phyloP scores from a whole-genome alignment of 2,113 vertebrate genomes.

The Agapornis roseicollis region DNA sequence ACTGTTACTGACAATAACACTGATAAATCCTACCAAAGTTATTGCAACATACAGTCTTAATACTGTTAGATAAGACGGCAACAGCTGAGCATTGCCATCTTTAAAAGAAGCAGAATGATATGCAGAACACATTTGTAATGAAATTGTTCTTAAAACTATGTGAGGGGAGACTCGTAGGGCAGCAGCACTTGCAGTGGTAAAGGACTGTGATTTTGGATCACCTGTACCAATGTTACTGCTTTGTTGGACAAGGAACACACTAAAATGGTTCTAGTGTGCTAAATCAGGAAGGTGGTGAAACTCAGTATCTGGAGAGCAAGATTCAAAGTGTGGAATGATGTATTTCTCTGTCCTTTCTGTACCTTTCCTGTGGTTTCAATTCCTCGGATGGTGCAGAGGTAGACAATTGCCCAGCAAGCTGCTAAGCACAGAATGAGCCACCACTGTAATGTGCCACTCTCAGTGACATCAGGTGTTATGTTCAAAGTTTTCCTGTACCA shows the following conservation, averaged over 20 bases:
- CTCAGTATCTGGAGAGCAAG: not conserved
- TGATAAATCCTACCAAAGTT: not conserved
- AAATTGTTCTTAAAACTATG: not conserved
- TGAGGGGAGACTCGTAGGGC: not conserved
- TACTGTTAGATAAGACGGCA: not conserved
- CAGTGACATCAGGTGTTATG: conserved; percentile 73
- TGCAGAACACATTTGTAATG: not conserved
- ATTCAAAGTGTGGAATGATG: not conserved
- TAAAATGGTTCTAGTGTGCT: not conserved
- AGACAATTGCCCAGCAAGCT: conserved; percentile 82
- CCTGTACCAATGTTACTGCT: fast-evolving
- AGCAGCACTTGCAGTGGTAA: not conserved
- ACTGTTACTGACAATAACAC: not conserved
- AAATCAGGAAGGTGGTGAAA: not conserved
- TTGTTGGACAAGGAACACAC: not conserved
- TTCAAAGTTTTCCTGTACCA: conserved; percentile 93
- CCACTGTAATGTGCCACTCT: conserved; percentile 81
- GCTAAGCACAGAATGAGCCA: conserved; percentile 81
- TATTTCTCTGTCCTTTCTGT: not conserved
- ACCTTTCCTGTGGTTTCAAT: conserved; percentile 91
- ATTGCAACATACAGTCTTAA: not conserved
- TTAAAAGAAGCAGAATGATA: not conserved
- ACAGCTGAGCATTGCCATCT: not conserved
- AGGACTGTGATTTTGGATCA: not conserved
- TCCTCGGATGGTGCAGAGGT: conserved; percentile 86